Base-by-base conservation (phyloP, 1,140 invertebrate genomes). In the Magallana gigas region DNA sequence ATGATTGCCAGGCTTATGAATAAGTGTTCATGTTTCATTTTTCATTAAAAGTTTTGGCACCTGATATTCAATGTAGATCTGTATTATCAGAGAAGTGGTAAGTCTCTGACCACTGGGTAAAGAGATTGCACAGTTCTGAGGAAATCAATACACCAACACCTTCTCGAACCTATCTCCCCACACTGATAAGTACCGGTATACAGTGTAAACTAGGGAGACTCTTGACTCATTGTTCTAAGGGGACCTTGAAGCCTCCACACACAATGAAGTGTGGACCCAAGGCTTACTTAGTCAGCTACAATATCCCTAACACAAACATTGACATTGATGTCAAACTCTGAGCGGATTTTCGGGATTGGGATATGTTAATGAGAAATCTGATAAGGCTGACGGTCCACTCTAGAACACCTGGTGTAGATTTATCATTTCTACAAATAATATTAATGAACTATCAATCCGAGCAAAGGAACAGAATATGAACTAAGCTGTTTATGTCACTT, bases 401-500 rank as follows among this genome's bases (percentile, higher is more conserved):
- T 36, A 36, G 29, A 76, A 23, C 68, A 76, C 68, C 68, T 76
- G 64, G 68, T 76, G 23, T n/a, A 62, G n/a, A 62, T 76, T 7
- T 76, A 9, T 76, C 23, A 11, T 76, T 76, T 29, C 68, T 76
- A 29, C 23, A 76, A 76, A 76, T 76, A 76, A 29, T 76, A 76
- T 29, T 29, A 29, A 29, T 36, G 68, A 36, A 16, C 60, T 76
- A 29, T 29, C 36, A 36, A 76, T 76, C 68, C 36, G 12, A 76
- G 1, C 18, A 36, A 29, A 36, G 68, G 23, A 29, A 76, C 23
- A 18, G 8, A 12, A 9, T 8, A 76, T 23, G 8, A 4, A 76
- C 14, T 11, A n/a, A 76, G 68, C 68, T 76, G 18, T 76, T 76
- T 76, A 76, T 76, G 68, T 76, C 68, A 29, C 23, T 23, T 76